Percentiles rank a stretch among this genome's conserved stretches.
phyloP scores from a whole-genome alignment of 2,113 vertebrate genomes.

The Camarhynchus parvulus region DNA sequence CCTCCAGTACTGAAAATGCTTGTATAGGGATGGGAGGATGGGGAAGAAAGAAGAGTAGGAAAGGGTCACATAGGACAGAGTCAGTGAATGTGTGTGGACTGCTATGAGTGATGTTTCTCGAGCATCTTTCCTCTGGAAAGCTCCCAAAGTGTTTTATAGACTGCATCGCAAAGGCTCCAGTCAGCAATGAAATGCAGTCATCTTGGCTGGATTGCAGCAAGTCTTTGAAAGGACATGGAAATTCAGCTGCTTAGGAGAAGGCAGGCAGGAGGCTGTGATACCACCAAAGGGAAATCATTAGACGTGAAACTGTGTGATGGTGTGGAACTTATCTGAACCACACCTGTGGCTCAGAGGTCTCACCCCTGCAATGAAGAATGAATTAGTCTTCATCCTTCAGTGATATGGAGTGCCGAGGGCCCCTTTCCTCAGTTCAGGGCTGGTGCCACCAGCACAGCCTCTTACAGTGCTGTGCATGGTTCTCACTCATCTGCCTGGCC shows the following conservation, averaged over 20 bases:
- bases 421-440: not conserved
- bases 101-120: not conserved
- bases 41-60: not conserved
- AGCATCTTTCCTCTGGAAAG: constrained; percentile 41
- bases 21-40: not conserved
- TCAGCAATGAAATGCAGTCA: constrained; percentile 43
- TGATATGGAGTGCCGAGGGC: rapidly evolving
- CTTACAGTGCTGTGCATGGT: rapidly evolving
- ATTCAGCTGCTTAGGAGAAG: not conserved
- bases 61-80: not conserved
- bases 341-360: not conserved
- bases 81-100: not conserved
- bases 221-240: constrained; percentile 37
- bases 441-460: not conserved
- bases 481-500: not conserved
- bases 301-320: not conserved
- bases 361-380: not conserved
- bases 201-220: constrained; percentile 41
- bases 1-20: constrained; percentile 1
- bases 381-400: not conserved
- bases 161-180: constrained; percentile 13
- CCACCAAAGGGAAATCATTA: not conserved
- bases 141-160: constrained; percentile 45
- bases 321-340: not conserved
- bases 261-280: not conserved